A percentile compares a stretch with the other conserved stretches of the same genome.
phyloP scores from a whole-genome alignment of 2,113 vertebrate genomes.

The Pseudonaja textilis region DNA sequence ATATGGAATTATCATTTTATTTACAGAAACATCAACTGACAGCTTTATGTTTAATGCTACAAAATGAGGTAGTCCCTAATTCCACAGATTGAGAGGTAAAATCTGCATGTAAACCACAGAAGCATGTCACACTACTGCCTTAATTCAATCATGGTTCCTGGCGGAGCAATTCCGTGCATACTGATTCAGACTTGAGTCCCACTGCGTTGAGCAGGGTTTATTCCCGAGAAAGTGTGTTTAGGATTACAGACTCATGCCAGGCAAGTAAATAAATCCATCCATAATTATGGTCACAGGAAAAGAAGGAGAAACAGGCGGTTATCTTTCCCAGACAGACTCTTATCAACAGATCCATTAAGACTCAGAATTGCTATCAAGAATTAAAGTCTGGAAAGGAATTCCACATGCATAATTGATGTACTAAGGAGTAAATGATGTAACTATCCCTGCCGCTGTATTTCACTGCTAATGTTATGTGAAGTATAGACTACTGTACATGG shows the following conservation, averaged over 20 bases:
- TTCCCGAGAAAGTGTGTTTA: not conserved
- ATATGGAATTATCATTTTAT: not conserved
- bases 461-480: not conserved
- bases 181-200: not conserved
- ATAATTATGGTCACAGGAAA: constrained; percentile 21
- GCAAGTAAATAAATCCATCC: constrained; percentile 26
- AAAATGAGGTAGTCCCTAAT: not conserved
- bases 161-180: not conserved
- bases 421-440: not conserved
- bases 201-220: not conserved
- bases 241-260: constrained; percentile 8
- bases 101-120: constrained; percentile 6
- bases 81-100: not conserved
- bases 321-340: constrained; percentile 52
- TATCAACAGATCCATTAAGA: constrained; percentile 56
- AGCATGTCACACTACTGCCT: constrained; percentile 4
- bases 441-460: constrained; percentile 43
- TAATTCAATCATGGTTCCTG: constrained; percentile 17
- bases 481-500: fast-evolving
- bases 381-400: constrained; percentile 48
- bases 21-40: not conserved
- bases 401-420: constrained; percentile 44
- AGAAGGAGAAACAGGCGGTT: constrained; percentile 34
- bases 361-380: constrained; percentile 45
- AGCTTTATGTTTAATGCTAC: not conserved